Conservation (phyloP, 2,113 vertebrate species). For the Chlorocebus sabaeus region DNA sequence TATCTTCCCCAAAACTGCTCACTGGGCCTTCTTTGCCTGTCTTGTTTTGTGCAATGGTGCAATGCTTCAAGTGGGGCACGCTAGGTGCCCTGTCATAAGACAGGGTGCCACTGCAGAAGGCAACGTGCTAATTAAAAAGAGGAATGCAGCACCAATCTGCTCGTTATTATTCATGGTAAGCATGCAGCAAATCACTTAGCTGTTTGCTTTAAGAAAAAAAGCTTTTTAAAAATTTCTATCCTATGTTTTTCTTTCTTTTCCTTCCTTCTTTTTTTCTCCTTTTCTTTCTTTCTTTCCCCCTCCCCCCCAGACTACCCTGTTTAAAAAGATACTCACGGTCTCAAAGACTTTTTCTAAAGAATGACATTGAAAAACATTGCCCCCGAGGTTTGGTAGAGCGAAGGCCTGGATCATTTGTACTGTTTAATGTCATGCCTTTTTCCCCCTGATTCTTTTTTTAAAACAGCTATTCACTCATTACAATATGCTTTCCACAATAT, state of each 20-base stretch:
- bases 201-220: slow-evolving; percentile 80
- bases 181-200: slow-evolving; percentile 75
- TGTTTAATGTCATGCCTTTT: slow-evolving; percentile 61
- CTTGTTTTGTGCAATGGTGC: slow-evolving; percentile 36
- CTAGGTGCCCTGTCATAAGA: slow-evolving; percentile 48
- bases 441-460: not conserved
- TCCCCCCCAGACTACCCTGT: not conserved
- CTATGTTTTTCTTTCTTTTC: not conserved
- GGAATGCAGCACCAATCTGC: slow-evolving; percentile 54
- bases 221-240: slow-evolving; percentile 33
- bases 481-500: slow-evolving; percentile 62
- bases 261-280: not conserved
- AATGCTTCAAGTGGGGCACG: slow-evolving; percentile 33
- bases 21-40: not conserved
- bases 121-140: slow-evolving; percentile 78
- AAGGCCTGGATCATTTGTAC: slow-evolving; percentile 73
- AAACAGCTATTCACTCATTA: slow-evolving; percentile 60
- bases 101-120: slow-evolving; percentile 45
- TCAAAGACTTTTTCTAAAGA: slow-evolving; percentile 78
- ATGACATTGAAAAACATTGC: slow-evolving; percentile 78
- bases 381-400: slow-evolving; percentile 63
- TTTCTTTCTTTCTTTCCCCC: not conserved
- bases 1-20: not conserved
- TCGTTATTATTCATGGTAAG: slow-evolving; percentile 79
- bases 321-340: slow-evolving; percentile 62